Conservation (phyloP, 2,797 vertebrate genomes). For the Pseudotriccus pelzelni region DNA sequence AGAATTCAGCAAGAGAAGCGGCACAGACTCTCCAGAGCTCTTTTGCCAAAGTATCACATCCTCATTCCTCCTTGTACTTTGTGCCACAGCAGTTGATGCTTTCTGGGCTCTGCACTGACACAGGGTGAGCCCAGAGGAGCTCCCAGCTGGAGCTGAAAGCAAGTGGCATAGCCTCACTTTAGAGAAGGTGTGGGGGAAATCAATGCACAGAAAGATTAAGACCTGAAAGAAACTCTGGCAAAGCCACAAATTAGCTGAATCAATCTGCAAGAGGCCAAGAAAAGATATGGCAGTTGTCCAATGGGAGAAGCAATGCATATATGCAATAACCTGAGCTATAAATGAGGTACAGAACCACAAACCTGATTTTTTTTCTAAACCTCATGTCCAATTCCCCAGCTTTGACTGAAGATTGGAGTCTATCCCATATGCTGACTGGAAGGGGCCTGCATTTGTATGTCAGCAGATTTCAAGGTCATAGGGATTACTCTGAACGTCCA, state of each 20-base stretch:
- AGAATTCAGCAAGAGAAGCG: neutral
- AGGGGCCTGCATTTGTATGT: neutral
- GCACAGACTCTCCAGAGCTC: neutral
- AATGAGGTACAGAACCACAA: slow-evolving; percentile 28
- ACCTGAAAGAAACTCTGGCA: neutral
- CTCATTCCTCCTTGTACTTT: neutral
- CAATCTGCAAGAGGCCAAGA: neutral
- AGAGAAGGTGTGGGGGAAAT: neutral
- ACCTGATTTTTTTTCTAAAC: neutral
- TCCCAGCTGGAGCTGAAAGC: neutral
- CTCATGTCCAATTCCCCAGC: neutral
- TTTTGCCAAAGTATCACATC: neutral
- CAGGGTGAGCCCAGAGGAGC: neutral
- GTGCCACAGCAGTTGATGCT: neutral
- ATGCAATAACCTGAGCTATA: slow-evolving; percentile 22
- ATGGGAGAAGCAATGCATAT: neutral
- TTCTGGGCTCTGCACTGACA: neutral
- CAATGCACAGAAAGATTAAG: neutral
- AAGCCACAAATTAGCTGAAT: slow-evolving; percentile 2
- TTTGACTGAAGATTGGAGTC: slow-evolving; percentile 5
- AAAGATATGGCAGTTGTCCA: slow-evolving; percentile 28
- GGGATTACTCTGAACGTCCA: accelerated
- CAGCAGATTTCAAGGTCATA: neutral
- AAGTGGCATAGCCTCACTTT: neutral
- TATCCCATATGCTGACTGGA: neutral